A percentile compares a stretch with the other conserved stretches of the same genome.
Conservation (phyloP, 2,797 vertebrate genomes). For the Peromyscus nudipes region DNA sequence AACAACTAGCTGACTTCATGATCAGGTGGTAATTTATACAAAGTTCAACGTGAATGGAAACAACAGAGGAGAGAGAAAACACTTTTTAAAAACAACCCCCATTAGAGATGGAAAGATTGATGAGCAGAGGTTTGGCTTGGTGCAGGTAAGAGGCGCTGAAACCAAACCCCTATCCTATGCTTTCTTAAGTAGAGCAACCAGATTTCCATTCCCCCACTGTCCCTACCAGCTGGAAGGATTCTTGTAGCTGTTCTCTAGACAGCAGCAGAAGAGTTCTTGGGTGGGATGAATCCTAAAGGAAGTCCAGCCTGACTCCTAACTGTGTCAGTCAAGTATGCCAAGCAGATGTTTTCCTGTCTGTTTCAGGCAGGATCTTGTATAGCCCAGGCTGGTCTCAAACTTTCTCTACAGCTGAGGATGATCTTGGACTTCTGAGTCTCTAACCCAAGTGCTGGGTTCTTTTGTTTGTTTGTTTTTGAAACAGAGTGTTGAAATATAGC, state of each 20-base stretch:
- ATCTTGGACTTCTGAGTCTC: neutral
- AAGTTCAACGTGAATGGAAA: conserved; percentile 28
- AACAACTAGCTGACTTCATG: neutral
- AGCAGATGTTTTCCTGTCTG: neutral
- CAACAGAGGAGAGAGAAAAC: neutral
- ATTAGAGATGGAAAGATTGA: neutral
- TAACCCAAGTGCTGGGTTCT: neutral
- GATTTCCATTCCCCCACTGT: neutral
- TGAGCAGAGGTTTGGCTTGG: neutral
- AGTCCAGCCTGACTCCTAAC: neutral
- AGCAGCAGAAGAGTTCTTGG: neutral
- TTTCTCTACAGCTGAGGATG: neutral
- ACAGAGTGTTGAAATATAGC: neutral
- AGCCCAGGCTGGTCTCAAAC: neutral
- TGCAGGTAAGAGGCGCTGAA: neutral
- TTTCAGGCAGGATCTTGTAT: neutral
- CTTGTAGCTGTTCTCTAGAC: neutral
- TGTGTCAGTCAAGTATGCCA: neutral
- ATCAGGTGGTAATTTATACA: conserved; percentile 35
- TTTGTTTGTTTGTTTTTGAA: neutral
- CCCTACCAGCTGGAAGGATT: neutral
- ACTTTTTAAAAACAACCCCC: neutral
- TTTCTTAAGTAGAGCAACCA: neutral
- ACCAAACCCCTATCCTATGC: accelerated
- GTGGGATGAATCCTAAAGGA: neutral